These are phyloP conservation scores for Entosphenus tridentatus DNA, from an alignment of 2,113 vertebrate species.

Conservation along the genomic window DNA sequence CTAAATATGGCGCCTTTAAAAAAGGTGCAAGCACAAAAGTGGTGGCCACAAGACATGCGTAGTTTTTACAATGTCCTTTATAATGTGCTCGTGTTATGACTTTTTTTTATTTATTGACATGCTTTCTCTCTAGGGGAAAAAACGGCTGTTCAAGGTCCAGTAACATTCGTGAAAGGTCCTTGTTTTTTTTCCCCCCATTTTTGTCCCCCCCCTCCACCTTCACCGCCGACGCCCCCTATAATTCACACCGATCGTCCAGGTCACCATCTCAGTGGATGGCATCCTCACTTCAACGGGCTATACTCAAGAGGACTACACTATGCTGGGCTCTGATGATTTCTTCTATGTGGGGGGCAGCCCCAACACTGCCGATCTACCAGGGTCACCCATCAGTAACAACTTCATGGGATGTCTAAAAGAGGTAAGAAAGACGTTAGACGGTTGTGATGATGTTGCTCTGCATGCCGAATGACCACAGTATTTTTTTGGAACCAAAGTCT, in stretches of 20 bases:
- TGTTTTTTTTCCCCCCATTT: neutral
- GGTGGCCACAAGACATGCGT: too few species aligned
- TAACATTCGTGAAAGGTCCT: neutral
- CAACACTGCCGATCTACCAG: constrained; percentile 79
- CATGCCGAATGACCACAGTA: too few species aligned
- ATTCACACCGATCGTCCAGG: constrained; percentile 40
- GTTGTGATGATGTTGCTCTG: too few species aligned
- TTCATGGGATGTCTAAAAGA: constrained; percentile 97
- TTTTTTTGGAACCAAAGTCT: too few species aligned
- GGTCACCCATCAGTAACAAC: constrained; percentile 96
- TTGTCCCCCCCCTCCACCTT: neutral
- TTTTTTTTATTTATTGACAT: too few species aligned
- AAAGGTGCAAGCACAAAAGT: too few species aligned
- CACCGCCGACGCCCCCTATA: neutral
- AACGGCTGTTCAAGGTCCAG: too few species aligned
- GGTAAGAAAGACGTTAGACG: constrained; percentile 24
- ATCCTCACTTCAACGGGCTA: constrained; percentile 95
- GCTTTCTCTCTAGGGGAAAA: too few species aligned
- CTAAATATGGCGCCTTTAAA: too few species aligned
- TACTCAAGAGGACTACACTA: constrained; percentile 96
- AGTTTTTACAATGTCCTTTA: too few species aligned
- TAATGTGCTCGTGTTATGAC: too few species aligned
- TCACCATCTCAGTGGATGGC: constrained; percentile 91
- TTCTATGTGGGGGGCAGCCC: constrained; percentile 95
- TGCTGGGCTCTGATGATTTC: constrained; percentile 94